phyloP scores from a whole-genome alignment of 1,140 invertebrate species.

The Rhopalosiphum padi region DNA sequence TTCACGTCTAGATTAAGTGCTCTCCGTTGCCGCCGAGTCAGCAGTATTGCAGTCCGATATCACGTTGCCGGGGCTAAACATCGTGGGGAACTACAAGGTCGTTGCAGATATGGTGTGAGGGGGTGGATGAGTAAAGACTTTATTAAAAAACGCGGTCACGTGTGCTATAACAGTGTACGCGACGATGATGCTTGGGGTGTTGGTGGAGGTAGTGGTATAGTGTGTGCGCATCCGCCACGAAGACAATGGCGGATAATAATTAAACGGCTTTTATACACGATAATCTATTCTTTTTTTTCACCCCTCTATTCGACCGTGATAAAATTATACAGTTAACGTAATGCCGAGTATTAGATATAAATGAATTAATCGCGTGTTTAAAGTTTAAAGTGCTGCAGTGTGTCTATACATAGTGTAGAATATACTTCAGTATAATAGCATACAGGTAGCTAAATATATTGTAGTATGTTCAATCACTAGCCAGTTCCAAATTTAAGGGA shows the following conservation, averaged over 20 bases:
- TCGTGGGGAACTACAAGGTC: neutral
- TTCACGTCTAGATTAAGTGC: neutral
- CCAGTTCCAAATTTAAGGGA: no score
- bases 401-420: neutral
- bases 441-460: no score
- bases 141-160: conserved; percentile 18
- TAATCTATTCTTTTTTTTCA: conserved; percentile 3
- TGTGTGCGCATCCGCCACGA: neutral
- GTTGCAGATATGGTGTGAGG: neutral
- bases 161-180: neutral
- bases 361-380: neutral
- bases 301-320: neutral
- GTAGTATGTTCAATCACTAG: no score
- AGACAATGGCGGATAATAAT: neutral
- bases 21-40: neutral
- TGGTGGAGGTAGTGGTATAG: neutral
- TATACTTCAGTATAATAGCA: no score
- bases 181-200: neutral
- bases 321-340: neutral
- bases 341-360: neutral
- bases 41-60: neutral
- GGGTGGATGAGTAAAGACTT: neutral
- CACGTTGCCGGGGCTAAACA: neutral
- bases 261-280: neutral
- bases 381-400: neutral